Base-by-base conservation (phyloP, 2,113 vertebrate species). In the Entomyzon cyanotis region DNA sequence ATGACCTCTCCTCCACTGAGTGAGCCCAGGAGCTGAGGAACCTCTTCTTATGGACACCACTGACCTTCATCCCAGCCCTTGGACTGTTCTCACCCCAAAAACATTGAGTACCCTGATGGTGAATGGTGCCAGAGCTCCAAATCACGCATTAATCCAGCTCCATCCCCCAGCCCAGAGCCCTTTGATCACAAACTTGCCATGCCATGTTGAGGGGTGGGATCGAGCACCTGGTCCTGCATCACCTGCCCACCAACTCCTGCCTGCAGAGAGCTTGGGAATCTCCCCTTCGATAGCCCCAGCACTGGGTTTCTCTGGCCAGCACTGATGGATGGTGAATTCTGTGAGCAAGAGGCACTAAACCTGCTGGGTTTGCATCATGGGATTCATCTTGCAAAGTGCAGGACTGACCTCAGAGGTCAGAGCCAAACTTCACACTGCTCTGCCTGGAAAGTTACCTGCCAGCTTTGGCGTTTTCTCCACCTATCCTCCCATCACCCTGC, bases 1-100 rank as follows among this genome's bases (percentile, higher is more conserved):
- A 39, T 2, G 12, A 28, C 2, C 0, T 37, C 70, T 49, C 52
- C 42, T 39, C 33, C 0, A 0, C 73, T 50, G n/a, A 37, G n/a
- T 2, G 50, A 67, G 30, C 39, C 58, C 53, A 35, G 55, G 31
- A 78, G 42, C 60, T 15, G 4, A 31, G 53, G 44, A 44, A 44
- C 24, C 1, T 4, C 83, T 78, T 77, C 65, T 82, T 39, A 31
- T 7, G 1, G 58, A 37, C 30, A 50, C 11, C 49, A 22, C 42
- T 22, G 42, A 60, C 7, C 62, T 46, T 30, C 47, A 47, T 28
- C 33, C 42, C 56, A 7, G 20, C 15, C 9, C 50, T 81, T 63
- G 19, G 25, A 6, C 9, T 19, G 17, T 42, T 35, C 69, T 37
- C n/a, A 5, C 35, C 21, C 41, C 1, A 0, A 31, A 35, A n/a